Conservation (phyloP, 2,797 vertebrate species). For the Tympanoctomys barrerae region DNA sequence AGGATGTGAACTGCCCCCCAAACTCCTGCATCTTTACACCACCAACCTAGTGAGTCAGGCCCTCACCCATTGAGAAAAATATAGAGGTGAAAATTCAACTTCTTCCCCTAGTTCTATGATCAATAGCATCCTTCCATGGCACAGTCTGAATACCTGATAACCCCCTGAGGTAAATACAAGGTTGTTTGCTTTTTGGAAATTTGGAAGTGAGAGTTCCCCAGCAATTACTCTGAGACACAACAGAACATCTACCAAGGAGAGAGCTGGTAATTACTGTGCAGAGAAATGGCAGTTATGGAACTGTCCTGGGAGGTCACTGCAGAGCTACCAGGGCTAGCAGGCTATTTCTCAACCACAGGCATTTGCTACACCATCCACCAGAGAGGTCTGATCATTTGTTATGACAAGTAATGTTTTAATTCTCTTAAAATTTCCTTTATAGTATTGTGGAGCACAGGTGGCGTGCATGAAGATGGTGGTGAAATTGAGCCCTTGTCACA, state of each 20-base stretch:
- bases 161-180: conserved; percentile 62
- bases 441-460: conserved; percentile 34
- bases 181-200: conserved; percentile 70
- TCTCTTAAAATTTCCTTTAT: conserved; percentile 54
- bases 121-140: conserved; percentile 34
- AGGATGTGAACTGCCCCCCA: background rate
- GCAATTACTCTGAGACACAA: conserved; percentile 68
- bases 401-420: conserved; percentile 54
- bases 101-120: conserved; percentile 34
- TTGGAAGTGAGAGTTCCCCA: conserved; percentile 41
- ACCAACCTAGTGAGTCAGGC: background rate
- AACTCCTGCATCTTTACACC: background rate
- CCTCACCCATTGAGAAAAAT: conserved; percentile 64
- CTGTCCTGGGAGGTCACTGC: conserved; percentile 10
- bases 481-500: background rate
- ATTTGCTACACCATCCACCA: conserved; percentile 3
- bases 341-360: conserved; percentile 47
- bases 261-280: conserved; percentile 39
- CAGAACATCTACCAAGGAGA: conserved; percentile 36
- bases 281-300: background rate
- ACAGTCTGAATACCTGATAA: conserved; percentile 63
- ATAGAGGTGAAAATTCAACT: conserved; percentile 66
- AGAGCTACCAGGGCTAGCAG: background rate
- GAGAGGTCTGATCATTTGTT: conserved; percentile 30
- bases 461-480: background rate